Evolutionary conservation across 2,797 vertebrate genomes (phyloP).

Genomic region (Merluccius polli): DNA sequence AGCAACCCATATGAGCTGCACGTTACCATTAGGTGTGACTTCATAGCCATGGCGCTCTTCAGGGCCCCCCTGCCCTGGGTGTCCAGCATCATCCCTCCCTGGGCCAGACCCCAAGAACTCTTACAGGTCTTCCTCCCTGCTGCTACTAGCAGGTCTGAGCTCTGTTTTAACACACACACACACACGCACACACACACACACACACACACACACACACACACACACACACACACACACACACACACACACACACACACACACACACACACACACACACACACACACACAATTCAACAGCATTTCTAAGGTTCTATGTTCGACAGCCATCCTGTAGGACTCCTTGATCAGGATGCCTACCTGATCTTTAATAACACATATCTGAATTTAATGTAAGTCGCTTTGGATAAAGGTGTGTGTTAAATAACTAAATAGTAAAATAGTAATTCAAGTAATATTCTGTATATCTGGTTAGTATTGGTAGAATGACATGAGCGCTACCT

Average conservation of each 20-base stretch:
- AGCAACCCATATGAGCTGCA: not conserved
- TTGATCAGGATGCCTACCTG: no score
- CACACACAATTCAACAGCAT: not conserved
- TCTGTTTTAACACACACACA: constrained; percentile 38
- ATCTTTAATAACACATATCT: no score
- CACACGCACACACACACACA: constrained; percentile 18
- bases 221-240: constrained; percentile 3
- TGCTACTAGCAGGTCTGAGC: constrained; percentile 40
- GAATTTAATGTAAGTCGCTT: no score
- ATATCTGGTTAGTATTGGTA: not conserved
- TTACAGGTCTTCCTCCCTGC: constrained; percentile 43
- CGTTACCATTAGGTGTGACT: constrained; percentile 68
- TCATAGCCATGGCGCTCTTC: constrained; percentile 68
- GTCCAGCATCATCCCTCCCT: constrained; percentile 61
- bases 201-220: constrained; percentile 13
- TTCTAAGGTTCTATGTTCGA: no score
- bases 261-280: not conserved
- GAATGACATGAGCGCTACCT: constrained; percentile 38
- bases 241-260: not conserved
- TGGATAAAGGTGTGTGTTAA: no score
- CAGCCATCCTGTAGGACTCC: no score
- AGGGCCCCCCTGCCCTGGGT: constrained; percentile 52
- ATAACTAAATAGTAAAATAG: no score
- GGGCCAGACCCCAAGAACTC: constrained; percentile 61
- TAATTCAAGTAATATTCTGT: no score